Conservation (phyloP, 1,140 invertebrate genomes). For the Caenorhabditis briggsae region DNA sequence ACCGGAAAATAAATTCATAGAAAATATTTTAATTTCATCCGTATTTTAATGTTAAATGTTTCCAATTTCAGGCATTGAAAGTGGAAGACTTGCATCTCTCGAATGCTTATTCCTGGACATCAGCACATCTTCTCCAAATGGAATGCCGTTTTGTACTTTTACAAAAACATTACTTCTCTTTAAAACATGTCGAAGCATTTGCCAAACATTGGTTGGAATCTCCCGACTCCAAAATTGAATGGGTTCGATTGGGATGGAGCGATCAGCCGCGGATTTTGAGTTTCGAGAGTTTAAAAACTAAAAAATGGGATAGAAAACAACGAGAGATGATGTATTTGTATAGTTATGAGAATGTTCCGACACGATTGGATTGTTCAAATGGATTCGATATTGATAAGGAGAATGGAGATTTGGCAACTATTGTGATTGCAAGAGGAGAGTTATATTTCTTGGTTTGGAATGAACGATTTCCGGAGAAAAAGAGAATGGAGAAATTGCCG, state of each 20-base stretch:
- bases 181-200: not conserved
- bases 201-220: not conserved
- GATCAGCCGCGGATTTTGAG: not conserved
- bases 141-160: not conserved
- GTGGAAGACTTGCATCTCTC: not conserved
- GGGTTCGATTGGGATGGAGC: not conserved
- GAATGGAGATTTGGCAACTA: not conserved
- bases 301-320: constrained; percentile 5
- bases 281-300: not conserved
- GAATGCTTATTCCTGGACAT: not conserved
- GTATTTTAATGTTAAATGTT: too few species aligned
- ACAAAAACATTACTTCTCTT: not conserved
- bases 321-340: constrained; percentile 1
- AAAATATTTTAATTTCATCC: too few species aligned
- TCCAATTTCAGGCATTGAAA: not conserved
- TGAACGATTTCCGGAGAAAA: constrained; percentile 15
- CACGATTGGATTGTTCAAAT: not conserved
- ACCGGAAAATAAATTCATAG: too few species aligned
- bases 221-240: not conserved
- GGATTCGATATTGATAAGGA: constrained; percentile 15
- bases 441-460: not conserved
- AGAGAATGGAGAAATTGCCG: not conserved
- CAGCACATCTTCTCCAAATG: not conserved
- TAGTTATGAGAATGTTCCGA: not conserved
- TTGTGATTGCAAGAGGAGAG: not conserved